Percentiles rank a stretch among this genome's conserved stretches.
Evolutionary conservation across 1,140 invertebrate species (phyloP).

Genomic region (Cydia pomonella): DNA sequence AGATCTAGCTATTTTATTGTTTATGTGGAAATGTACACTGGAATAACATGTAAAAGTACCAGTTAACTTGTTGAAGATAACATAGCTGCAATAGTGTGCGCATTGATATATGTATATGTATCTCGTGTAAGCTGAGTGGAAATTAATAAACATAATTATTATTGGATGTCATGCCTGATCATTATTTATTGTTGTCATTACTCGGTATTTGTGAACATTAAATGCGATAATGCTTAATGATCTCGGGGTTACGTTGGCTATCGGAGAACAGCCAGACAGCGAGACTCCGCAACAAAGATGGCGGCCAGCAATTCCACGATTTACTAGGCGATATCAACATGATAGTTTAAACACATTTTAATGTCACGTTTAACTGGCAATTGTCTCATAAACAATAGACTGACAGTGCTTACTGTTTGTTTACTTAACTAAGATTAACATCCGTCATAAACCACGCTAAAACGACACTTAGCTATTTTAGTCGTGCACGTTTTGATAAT

Average conservation of each 20-base stretch:
- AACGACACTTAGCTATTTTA: conserved; percentile 9
- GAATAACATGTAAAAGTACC: background rate
- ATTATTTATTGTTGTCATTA: conserved; percentile 32
- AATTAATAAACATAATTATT: conserved; percentile 31
- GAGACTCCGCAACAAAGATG: conserved; percentile 19
- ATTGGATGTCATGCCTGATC: conserved; percentile 16
- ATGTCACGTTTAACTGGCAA: background rate
- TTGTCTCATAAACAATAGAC: conserved; percentile 11
- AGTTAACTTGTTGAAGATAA: conserved; percentile 15
- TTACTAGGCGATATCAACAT: background rate
- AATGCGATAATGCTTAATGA: conserved; percentile 30
- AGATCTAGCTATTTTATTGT: background rate
- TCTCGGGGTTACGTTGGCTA: conserved; percentile 29
- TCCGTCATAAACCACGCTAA: conserved; percentile 22
- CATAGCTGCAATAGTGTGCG: conserved; percentile 3
- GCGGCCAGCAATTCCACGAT: background rate
- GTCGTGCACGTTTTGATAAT: conserved; percentile 28
- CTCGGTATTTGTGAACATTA: conserved; percentile 26
- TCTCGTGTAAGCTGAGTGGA: background rate
- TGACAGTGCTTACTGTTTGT: conserved; percentile 27
- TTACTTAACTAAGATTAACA: conserved; percentile 26
- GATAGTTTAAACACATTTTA: conserved; percentile 5
- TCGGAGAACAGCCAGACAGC: conserved; percentile 14
- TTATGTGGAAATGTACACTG: background rate
- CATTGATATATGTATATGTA: background rate